Percentiles rank a stretch among this genome's conserved stretches.
These are phyloP conservation scores for Esox niger DNA, from an alignment of 2,113 vertebrate genomes.

Conservation along the genomic window DNA sequence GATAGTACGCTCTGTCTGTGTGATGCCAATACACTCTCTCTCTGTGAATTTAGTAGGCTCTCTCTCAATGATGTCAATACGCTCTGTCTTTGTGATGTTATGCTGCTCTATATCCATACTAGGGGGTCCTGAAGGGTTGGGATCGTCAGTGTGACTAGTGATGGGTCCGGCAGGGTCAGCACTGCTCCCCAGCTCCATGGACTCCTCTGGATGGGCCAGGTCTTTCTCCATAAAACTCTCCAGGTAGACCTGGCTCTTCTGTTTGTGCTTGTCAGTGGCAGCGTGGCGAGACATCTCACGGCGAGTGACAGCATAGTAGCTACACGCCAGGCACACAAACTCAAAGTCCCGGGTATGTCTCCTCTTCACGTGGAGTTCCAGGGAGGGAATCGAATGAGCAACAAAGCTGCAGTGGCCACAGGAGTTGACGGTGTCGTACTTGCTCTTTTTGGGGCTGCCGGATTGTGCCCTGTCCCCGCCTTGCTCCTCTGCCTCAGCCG, in stretches of 20 bases:
- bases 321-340: slow-evolving; percentile 92
- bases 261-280: slow-evolving; percentile 89
- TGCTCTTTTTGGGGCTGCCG: slow-evolving; percentile 57
- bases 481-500: slow-evolving; percentile 38
- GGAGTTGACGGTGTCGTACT: slow-evolving; percentile 59
- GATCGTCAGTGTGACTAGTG: slow-evolving; percentile 8
- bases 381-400: slow-evolving; percentile 83
- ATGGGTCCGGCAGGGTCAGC: neutral
- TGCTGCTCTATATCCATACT: no score
- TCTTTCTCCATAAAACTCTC: slow-evolving; percentile 28
- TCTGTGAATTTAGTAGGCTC: no score
- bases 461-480: slow-evolving; percentile 34
- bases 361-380: slow-evolving; percentile 87
- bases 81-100: no score
- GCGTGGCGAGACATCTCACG: slow-evolving; percentile 91
- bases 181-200: slow-evolving; percentile 6
- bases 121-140: neutral
- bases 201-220: neutral
- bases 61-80: no score
- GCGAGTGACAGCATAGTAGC: slow-evolving; percentile 89
- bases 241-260: slow-evolving; percentile 78
- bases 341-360: slow-evolving; percentile 93
- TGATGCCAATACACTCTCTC: no score
- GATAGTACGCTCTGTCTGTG: neutral
- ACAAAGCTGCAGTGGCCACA: slow-evolving; percentile 83